These are phyloP conservation scores for Brachyhypopomus occidentalis DNA, from an alignment of 2,113 vertebrate genomes.

Conservation along the genomic window DNA sequence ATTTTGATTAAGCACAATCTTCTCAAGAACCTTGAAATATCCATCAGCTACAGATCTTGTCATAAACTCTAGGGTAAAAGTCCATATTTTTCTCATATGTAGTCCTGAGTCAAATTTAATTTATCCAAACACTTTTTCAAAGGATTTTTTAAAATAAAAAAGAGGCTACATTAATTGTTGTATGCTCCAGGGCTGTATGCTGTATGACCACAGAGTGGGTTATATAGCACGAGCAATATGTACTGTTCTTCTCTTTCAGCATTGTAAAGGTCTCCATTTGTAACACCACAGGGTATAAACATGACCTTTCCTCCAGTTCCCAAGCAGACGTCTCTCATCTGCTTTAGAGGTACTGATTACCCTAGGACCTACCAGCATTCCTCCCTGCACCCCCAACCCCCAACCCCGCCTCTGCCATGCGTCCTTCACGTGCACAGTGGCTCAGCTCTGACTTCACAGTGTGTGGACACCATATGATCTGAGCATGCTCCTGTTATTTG, in stretches of 20 bases:
- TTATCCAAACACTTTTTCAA: too few species aligned
- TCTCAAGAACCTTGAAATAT: slow-evolving; percentile 27
- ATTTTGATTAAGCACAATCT: slow-evolving; percentile 7
- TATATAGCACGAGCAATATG: too few species aligned
- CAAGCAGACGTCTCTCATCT: slow-evolving; percentile 57
- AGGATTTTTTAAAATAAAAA: too few species aligned
- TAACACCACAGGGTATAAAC: slow-evolving; percentile 59
- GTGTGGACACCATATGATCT: slow-evolving; percentile 58
- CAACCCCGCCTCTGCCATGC: slow-evolving; percentile 50
- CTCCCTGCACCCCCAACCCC: slow-evolving; percentile 45
- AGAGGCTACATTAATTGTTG: background rate
- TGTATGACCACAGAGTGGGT: too few species aligned
- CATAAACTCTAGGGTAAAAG: too few species aligned
- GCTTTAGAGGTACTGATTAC: slow-evolving; percentile 42
- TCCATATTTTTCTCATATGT: too few species aligned
- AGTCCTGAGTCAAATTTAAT: too few species aligned
- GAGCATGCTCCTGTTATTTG: too few species aligned
- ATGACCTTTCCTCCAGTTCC: slow-evolving; percentile 80
- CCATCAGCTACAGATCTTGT: background rate
- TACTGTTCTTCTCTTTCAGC: slow-evolving; percentile 8
- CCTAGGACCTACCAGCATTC: slow-evolving; percentile 25
- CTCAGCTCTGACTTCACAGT: slow-evolving; percentile 55
- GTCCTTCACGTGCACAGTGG: slow-evolving; percentile 67
- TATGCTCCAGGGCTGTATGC: background rate
- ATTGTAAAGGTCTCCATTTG: slow-evolving; percentile 4